These are phyloP conservation scores for Anhinga anhinga DNA, from an alignment of 2,113 vertebrate genomes.

Conservation along the genomic window DNA sequence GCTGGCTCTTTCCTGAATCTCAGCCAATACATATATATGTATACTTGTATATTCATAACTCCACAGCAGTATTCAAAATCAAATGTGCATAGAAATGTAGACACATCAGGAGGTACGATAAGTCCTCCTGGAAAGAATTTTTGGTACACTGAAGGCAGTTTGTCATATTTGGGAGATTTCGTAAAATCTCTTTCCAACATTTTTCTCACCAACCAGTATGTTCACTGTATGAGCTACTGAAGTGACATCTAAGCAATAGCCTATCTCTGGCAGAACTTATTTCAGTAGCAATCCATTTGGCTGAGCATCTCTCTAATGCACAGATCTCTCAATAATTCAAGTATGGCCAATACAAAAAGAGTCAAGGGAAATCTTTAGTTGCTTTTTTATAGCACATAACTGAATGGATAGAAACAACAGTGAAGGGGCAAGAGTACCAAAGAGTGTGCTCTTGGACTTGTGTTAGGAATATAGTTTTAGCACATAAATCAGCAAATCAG, in stretches of 20 bases:
- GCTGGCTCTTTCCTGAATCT: not conserved
- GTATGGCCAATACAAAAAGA: not conserved
- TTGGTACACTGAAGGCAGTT: not conserved
- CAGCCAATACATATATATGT: not conserved
- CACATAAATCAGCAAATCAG: not conserved
- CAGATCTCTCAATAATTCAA: not conserved
- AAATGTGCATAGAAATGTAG: not conserved
- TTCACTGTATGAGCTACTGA: not conserved
- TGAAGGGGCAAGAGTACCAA: not conserved
- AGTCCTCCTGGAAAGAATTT: not conserved
- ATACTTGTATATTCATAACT: not conserved
- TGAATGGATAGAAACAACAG: not conserved
- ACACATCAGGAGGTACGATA: not conserved
- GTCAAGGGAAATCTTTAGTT: not conserved
- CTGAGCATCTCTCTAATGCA: not conserved
- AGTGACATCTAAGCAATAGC: not conserved
- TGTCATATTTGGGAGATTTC: not conserved
- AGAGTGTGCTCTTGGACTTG: not conserved
- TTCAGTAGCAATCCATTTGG: not conserved
- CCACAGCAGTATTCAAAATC: not conserved
- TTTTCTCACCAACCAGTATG: not conserved
- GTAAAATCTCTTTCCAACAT: not conserved
- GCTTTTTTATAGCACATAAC: not conserved
- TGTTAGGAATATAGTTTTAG: not conserved
- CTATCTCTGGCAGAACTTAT: not conserved